phyloP scores from a whole-genome alignment of 2,888 invertebrate genomes.

The Chromoteleia sp. region DNA sequence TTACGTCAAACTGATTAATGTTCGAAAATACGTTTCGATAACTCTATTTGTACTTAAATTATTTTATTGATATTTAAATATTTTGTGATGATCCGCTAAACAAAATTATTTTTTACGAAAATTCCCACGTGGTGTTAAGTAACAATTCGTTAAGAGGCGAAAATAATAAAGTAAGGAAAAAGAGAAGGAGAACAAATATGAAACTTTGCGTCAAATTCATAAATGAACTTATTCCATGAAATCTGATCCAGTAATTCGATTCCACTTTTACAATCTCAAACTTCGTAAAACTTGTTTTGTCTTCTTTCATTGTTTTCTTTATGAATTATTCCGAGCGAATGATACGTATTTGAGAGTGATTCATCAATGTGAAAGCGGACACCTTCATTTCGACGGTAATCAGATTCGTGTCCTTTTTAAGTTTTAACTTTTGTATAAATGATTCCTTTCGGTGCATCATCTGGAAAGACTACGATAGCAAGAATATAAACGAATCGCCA shows the following conservation, averaged over 20 bases:
- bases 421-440: conserved; percentile 58
- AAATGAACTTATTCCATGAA: conserved; percentile 6
- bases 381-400: conserved; percentile 46
- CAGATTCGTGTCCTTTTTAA: conserved; percentile 55
- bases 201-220: too few species aligned
- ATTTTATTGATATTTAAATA: too few species aligned
- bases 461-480: conserved; percentile 51
- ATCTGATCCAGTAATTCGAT: not conserved
- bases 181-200: too few species aligned
- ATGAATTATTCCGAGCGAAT: conserved; percentile 23
- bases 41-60: too few species aligned
- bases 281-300: not conserved
- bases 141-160: too few species aligned
- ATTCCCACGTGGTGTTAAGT: too few species aligned
- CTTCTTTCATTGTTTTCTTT: not conserved
- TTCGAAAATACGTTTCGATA: too few species aligned
- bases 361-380: conserved; percentile 41
- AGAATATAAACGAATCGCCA: conserved; percentile 67
- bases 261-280: not conserved
- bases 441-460: conserved; percentile 52
- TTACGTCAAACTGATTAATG: too few species aligned
- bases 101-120: too few species aligned
- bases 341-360: conserved; percentile 32
- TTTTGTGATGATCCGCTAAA: too few species aligned
- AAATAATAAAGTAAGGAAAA: too few species aligned